A percentile compares a stretch with the other conserved stretches of the same genome.
Evolutionary conservation across 2,113 vertebrate species (phyloP).

Genomic region (Brienomyrus brachyistius): DNA sequence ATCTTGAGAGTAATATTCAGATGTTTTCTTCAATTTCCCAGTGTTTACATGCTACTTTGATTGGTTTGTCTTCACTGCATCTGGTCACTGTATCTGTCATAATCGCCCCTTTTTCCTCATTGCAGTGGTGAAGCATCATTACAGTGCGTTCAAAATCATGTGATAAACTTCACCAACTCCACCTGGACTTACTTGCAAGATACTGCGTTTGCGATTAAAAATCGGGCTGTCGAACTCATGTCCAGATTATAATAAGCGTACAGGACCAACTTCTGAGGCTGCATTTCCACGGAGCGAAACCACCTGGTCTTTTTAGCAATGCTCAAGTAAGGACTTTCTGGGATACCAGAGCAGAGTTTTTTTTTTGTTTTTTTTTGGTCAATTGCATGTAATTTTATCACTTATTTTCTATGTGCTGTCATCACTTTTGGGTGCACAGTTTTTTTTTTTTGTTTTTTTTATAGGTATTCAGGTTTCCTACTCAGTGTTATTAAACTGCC

Average conservation of each 20-base stretch:
- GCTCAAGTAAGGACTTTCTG: constrained; percentile 29
- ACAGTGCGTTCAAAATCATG: constrained; percentile 69
- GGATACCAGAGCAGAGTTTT: constrained; percentile 25
- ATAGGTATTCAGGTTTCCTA: constrained; percentile 33
- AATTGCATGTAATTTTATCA: constrained; percentile 38
- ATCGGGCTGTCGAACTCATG: constrained; percentile 76
- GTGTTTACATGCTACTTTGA: background rate
- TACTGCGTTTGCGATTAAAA: constrained; percentile 64
- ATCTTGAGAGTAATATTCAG: background rate
- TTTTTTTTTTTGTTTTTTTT: background rate
- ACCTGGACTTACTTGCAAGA: constrained; percentile 80
- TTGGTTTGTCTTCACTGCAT: background rate
- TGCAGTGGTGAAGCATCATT: constrained; percentile 74
- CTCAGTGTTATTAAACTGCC: constrained; percentile 38
- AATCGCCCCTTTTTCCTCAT: background rate
- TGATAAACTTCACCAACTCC: constrained; percentile 65
- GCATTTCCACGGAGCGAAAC: background rate
- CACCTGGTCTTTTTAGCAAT: constrained; percentile 27
- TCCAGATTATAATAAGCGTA: constrained; percentile 58
- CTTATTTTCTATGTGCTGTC: constrained; percentile 42
- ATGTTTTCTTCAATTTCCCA: background rate
- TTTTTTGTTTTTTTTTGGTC: constrained; percentile 32
- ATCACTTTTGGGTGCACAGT: constrained; percentile 40
- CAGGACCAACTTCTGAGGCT: constrained; percentile 9
- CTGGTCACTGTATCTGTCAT: background rate